phyloP scores from a whole-genome alignment of 2,888 invertebrate genomes.

The Nemotelus pantherinus region DNA sequence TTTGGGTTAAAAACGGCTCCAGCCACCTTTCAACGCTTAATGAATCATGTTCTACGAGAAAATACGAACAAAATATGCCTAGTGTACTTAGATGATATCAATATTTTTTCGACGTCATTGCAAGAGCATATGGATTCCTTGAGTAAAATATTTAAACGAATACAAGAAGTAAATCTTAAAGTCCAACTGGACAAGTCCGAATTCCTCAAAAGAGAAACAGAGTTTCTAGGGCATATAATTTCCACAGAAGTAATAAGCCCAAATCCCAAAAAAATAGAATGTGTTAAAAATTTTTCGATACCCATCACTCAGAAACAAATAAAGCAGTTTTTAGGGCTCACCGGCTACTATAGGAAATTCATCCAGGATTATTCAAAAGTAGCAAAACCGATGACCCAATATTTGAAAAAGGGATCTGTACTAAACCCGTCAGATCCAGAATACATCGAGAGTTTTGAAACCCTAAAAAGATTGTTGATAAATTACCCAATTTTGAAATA shows the following conservation, averaged over 20 bases:
- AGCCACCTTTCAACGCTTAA: constrained; percentile 46
- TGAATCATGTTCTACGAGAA: constrained; percentile 44
- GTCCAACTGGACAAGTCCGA: neutral
- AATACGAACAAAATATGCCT: constrained; percentile 32
- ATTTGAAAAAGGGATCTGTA: constrained; percentile 44
- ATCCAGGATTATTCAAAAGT: constrained; percentile 50
- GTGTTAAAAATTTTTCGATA: constrained; percentile 47
- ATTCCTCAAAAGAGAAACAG: neutral
- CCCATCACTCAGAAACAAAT: constrained; percentile 50
- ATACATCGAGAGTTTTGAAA: constrained; percentile 27
- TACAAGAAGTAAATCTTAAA: neutral
- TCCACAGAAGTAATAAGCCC: constrained; percentile 33
- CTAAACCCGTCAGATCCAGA: constrained; percentile 40
- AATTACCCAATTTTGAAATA: constrained; percentile 40
- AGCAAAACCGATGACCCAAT: constrained; percentile 28
- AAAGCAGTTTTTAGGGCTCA: constrained; percentile 46
- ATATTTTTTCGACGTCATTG: constrained; percentile 10
- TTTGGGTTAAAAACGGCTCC: constrained; percentile 36
- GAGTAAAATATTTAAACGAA: neutral
- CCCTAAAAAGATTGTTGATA: constrained; percentile 24
- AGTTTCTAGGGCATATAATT: neutral
- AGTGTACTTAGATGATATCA: constrained; percentile 5
- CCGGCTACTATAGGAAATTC: constrained; percentile 47
- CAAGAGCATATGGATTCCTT: neutral
- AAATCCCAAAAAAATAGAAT: constrained; percentile 50